Evolutionary conservation across 2,888 invertebrate species (phyloP).

Genomic region (Megaustenia siamemsis): DNA sequence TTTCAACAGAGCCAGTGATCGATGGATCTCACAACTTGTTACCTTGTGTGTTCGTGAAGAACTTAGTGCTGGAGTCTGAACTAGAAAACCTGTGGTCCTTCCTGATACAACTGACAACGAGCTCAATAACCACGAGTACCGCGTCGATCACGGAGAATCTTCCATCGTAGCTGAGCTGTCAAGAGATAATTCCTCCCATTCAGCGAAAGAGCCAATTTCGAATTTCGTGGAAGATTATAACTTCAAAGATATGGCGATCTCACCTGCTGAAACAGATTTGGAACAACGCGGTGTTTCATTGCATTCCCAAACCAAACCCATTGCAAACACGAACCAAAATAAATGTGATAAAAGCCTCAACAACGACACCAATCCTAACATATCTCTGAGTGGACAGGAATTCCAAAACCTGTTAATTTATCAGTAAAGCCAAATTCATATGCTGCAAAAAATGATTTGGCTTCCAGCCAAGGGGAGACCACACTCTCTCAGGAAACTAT

Average conservation of each 20-base stretch:
- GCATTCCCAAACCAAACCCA: background rate
- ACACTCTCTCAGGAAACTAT: background rate
- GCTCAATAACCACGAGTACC: background rate
- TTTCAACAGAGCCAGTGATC: no score
- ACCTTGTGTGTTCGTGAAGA: no score
- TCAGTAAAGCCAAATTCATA: slow-evolving; percentile 13
- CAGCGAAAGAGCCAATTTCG: background rate
- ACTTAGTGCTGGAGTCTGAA: no score
- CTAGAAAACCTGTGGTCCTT: no score
- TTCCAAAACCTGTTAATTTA: background rate
- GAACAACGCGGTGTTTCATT: background rate
- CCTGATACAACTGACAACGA: background rate
- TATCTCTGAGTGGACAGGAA: slow-evolving; percentile 1
- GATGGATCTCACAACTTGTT: no score
- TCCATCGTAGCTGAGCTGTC: background rate
- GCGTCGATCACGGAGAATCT: no score
- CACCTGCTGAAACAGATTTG: background rate
- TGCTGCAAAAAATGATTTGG: background rate
- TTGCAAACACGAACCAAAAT: slow-evolving; percentile 4
- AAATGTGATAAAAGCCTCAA: slow-evolving; percentile 10
- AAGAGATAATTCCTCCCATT: background rate
- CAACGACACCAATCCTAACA: background rate
- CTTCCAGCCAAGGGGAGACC: background rate
- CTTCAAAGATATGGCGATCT: background rate
- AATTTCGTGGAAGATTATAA: background rate